phyloP scores from a whole-genome alignment of 1,140 invertebrate species.

The Nylanderia fulva region DNA sequence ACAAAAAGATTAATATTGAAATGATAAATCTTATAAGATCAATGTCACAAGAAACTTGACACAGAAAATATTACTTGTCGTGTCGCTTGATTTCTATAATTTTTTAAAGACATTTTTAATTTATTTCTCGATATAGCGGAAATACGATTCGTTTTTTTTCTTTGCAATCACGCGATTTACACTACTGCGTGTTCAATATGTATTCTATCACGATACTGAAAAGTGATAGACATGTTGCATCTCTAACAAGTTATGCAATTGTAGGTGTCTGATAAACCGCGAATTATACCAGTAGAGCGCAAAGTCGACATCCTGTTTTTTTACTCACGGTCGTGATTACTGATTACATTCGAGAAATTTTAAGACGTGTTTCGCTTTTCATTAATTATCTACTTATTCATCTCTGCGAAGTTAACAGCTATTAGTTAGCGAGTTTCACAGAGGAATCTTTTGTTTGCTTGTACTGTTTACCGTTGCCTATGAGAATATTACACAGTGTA shows the following conservation, averaged over 20 bases:
- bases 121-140: background rate
- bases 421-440: background rate
- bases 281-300: background rate
- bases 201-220: constrained; percentile 1
- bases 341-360: constrained; percentile 22
- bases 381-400: constrained; percentile 35
- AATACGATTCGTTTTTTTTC: background rate
- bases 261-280: constrained; percentile 24
- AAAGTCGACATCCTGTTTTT: background rate
- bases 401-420: constrained; percentile 2
- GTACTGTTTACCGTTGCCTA: background rate
- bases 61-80: background rate
- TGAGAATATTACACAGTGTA: background rate
- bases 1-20: background rate
- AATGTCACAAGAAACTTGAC: background rate
- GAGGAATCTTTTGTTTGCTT: background rate
- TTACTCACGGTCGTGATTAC: background rate
- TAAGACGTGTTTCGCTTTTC: constrained; percentile 24
- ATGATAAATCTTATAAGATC: constrained; percentile 3
- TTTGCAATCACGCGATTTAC: background rate
- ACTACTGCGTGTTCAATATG: background rate
- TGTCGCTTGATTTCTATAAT: background rate
- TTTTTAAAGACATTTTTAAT: constrained; percentile 5
- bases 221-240: background rate
- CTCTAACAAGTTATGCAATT: constrained; percentile 3